Conservation (phyloP, 2,888 invertebrate genomes). For the Kuschelorhynchus macadamiae region DNA sequence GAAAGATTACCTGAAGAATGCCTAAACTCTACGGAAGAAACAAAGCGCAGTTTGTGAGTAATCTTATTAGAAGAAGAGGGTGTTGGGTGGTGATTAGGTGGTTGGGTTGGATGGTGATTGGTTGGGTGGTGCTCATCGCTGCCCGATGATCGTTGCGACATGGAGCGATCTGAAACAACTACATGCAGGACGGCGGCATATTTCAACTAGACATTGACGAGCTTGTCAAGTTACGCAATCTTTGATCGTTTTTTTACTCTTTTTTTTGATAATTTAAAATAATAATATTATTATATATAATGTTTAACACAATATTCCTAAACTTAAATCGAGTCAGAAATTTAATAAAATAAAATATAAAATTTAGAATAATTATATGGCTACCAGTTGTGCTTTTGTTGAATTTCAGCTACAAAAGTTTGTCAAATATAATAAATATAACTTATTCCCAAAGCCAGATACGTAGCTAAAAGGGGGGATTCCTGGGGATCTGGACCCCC, state of each 20-base stretch:
- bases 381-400: too few relatives aligned
- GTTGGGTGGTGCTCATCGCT: conserved; percentile 70
- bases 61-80: conserved; percentile 65
- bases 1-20: conserved; percentile 78
- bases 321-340: too few relatives aligned
- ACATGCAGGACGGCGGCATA: conserved; percentile 52
- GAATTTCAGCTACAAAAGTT: too few relatives aligned
- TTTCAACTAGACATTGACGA: conserved; percentile 25
- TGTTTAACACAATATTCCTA: too few relatives aligned
- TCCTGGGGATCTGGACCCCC: too few relatives aligned
- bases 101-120: conserved; percentile 37
- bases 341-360: too few relatives aligned
- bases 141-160: conserved; percentile 72
- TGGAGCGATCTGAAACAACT: conserved; percentile 71
- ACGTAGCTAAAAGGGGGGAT: too few relatives aligned
- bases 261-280: neutral
- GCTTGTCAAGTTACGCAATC: conserved; percentile 8
- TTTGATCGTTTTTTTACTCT: neutral
- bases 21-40: conserved; percentile 85
- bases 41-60: conserved; percentile 83
- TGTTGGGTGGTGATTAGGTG: conserved; percentile 36
- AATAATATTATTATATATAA: too few relatives aligned
- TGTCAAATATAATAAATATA: too few relatives aligned
- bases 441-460: too few relatives aligned
- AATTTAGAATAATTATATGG: too few relatives aligned